Conservation (phyloP, 2,113 vertebrate species). For the Aegotheles bennettii region DNA sequence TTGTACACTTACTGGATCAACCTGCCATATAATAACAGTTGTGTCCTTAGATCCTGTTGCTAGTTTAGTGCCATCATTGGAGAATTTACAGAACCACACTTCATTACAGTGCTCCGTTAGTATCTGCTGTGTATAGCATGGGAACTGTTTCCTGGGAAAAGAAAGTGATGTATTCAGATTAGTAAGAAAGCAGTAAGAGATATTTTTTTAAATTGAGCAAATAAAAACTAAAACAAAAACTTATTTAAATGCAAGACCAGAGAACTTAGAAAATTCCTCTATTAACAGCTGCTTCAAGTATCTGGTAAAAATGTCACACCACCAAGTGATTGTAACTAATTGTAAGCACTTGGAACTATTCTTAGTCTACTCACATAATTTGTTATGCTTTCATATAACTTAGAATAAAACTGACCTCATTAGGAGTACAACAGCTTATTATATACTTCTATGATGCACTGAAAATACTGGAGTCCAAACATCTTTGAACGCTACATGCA, state of each 20-base stretch:
- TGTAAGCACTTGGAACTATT: not conserved
- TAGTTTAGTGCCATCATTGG: conserved; percentile 95
- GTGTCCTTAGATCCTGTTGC: conserved; percentile 98
- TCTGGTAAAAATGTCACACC: not conserved
- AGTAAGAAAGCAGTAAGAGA: not conserved
- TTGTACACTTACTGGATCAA: conserved; percentile 85
- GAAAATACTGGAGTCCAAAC: not conserved
- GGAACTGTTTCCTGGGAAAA: conserved; percentile 90
- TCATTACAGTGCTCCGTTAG: conserved; percentile 98
- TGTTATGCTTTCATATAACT: not conserved
- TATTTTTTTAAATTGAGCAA: not conserved
- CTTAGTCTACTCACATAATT: not conserved
- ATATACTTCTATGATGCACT: not conserved
- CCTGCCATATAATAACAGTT: conserved; percentile 96
- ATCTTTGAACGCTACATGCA: not conserved
- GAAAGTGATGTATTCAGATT: not conserved
- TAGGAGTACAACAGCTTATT: not conserved
- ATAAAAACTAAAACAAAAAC: not conserved
- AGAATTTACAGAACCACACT: conserved; percentile 99
- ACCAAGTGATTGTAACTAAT: not conserved
- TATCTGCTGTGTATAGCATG: conserved; percentile 96
- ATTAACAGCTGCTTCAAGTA: not conserved
- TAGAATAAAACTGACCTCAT: not conserved
- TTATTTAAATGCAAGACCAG: not conserved
- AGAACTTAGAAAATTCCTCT: not conserved